These are phyloP conservation scores for Rhynchotus rufescens DNA, from an alignment of 2,797 vertebrate genomes.

Conservation along the genomic window DNA sequence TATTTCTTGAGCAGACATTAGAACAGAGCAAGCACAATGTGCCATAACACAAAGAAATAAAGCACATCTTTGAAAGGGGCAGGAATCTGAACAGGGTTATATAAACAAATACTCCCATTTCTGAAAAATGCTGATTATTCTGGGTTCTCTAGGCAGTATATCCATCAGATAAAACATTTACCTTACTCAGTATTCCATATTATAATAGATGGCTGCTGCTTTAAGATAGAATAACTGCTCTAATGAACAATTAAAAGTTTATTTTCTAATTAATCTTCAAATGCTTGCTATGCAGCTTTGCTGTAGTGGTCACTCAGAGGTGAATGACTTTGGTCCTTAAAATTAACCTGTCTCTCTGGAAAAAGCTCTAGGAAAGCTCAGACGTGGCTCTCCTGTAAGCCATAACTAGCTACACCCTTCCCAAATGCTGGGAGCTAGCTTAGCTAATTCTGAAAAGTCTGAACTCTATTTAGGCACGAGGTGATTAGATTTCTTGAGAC, in stretches of 20 bases:
- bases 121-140: not conserved
- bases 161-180: not conserved
- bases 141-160: not conserved
- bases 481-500: not conserved
- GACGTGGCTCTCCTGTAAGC: fast-evolving
- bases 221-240: not conserved
- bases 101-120: not conserved
- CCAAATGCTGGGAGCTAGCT: not conserved
- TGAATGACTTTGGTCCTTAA: not conserved
- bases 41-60: not conserved
- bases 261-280: not conserved
- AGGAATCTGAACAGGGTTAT: not conserved
- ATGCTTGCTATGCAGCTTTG: not conserved
- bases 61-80: not conserved
- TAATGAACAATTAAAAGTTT: not conserved
- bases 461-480: not conserved
- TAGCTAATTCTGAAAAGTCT: not conserved
- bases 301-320: not conserved
- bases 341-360: not conserved
- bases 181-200: not conserved
- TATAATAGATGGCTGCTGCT: not conserved
- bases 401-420: not conserved
- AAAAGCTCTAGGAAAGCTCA: not conserved
- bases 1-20: not conserved
- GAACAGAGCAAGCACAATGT: not conserved